Conservation (phyloP, 2,888 invertebrate genomes). For the Scaptomyza tumidula region DNA sequence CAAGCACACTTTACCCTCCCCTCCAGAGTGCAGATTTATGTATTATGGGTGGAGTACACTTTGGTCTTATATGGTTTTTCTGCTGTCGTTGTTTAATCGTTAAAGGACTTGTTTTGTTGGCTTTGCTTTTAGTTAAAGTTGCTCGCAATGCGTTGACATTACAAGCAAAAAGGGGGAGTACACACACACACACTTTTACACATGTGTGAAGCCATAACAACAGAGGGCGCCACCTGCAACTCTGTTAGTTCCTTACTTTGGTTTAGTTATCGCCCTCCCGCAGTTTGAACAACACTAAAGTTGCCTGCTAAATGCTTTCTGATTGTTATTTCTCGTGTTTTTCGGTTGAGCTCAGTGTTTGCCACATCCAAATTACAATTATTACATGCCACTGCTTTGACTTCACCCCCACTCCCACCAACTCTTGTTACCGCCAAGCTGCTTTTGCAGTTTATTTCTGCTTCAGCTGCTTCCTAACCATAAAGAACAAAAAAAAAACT, state of each 20-base stretch:
- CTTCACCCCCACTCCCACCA: not conserved
- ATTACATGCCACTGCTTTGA: constrained; percentile 62
- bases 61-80: constrained; percentile 44
- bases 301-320: constrained; percentile 81
- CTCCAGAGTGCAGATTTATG: constrained; percentile 54
- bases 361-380: constrained; percentile 61
- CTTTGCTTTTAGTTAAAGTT: constrained; percentile 44
- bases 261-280: constrained; percentile 24
- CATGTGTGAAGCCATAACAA: constrained; percentile 49
- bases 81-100: constrained; percentile 73
- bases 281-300: constrained; percentile 53
- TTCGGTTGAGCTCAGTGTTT: constrained; percentile 41
- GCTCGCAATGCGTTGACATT: constrained; percentile 55
- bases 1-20: constrained; percentile 17
- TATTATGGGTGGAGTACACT: constrained; percentile 16
- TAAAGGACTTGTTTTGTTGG: constrained; percentile 52
- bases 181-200: constrained; percentile 9
- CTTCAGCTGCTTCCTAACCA: constrained; percentile 29
- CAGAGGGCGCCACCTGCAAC: constrained; percentile 68
- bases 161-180: constrained; percentile 17
- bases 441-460: constrained; percentile 53
- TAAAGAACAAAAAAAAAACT: constrained; percentile 28
- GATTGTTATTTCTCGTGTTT: constrained; percentile 82
- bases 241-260: constrained; percentile 23
- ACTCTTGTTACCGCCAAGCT: not conserved